Evolutionary conservation across 92 coral and sea anemone species (phyloP).

Genomic region (Diadumene lineata): DNA sequence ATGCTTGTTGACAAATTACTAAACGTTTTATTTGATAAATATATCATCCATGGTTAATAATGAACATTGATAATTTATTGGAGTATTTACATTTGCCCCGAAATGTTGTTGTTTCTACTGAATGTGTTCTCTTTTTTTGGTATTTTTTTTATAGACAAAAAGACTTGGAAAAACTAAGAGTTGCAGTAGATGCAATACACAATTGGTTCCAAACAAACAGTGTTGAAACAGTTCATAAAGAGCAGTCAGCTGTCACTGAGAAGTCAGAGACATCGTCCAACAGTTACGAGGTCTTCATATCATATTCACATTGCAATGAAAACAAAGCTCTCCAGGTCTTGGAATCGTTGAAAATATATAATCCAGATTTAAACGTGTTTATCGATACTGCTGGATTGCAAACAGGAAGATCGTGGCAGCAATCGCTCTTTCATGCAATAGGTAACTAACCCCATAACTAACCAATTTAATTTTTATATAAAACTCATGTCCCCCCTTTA

Average conservation of each 20-base stretch:
- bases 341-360: conserved; percentile 48
- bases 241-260: conserved; percentile 7
- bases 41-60: too few relatives aligned
- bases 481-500: too few relatives aligned
- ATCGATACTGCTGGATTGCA: conserved; percentile 84
- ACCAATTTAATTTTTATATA: too few relatives aligned
- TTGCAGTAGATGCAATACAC: conserved; percentile 36
- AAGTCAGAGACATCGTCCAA: neutral
- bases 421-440: conserved; percentile 76
- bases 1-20: too few relatives aligned
- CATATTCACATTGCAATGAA: conserved; percentile 81
- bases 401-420: conserved; percentile 94
- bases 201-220: conserved; percentile 22
- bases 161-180: conserved; percentile 54
- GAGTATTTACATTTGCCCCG: too few relatives aligned
- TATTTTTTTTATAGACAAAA: conserved; percentile 41
- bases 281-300: conserved; percentile 84
- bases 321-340: conserved; percentile 57
- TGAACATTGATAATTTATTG: too few relatives aligned
- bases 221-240: neutral
- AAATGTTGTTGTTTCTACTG: too few relatives aligned
- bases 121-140: too few relatives aligned
- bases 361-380: conserved; percentile 71
- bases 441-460: conserved; percentile 44
- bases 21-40: too few relatives aligned